Percentiles rank a stretch among this genome's conserved stretches.
These are phyloP conservation scores for Phenganax subtilis DNA, from an alignment of 92 coral and sea anemone genomes.

Conservation along the genomic window DNA sequence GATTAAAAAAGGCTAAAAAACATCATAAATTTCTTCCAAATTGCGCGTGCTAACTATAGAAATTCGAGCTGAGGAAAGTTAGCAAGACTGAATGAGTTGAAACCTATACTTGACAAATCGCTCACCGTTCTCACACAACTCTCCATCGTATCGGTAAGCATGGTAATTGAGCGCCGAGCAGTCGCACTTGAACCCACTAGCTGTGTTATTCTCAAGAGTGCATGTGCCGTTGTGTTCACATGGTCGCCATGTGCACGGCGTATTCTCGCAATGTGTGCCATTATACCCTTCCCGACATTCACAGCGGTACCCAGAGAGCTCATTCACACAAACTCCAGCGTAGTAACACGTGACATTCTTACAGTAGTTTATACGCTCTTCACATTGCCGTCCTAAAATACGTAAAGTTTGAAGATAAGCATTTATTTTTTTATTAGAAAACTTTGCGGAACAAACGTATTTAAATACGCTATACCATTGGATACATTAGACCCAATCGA, in stretches of 20 bases:
- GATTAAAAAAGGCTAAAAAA: too few species aligned
- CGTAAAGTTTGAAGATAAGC: not conserved
- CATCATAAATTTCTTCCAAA: too few species aligned
- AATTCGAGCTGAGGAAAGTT: too few species aligned
- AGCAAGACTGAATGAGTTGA: not conserved
- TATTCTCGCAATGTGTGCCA: conserved; percentile 67
- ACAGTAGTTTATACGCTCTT: conserved; percentile 75
- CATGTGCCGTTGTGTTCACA: conserved; percentile 53
- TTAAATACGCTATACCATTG: too few species aligned
- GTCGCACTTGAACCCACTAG: conserved; percentile 18
- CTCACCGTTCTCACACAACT: conserved; percentile 30
- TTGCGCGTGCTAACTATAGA: too few species aligned
- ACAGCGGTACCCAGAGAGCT: conserved; percentile 64
- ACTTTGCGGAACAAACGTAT: too few species aligned
- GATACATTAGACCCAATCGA: too few species aligned
- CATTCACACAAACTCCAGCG: conserved; percentile 78
- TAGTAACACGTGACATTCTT: conserved; percentile 56
- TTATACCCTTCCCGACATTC: conserved; percentile 71
- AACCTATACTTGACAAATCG: not conserved
- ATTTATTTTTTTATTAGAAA: not conserved
- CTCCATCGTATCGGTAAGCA: conserved; percentile 5
- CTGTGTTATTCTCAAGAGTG: conserved; percentile 1
- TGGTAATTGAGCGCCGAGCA: not conserved
- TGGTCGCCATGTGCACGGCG: conserved; percentile 66
- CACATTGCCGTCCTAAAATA: conserved; percentile 70